Conservation (phyloP, 2,797 vertebrate species). For the Parauchenoglanis punctatus region DNA sequence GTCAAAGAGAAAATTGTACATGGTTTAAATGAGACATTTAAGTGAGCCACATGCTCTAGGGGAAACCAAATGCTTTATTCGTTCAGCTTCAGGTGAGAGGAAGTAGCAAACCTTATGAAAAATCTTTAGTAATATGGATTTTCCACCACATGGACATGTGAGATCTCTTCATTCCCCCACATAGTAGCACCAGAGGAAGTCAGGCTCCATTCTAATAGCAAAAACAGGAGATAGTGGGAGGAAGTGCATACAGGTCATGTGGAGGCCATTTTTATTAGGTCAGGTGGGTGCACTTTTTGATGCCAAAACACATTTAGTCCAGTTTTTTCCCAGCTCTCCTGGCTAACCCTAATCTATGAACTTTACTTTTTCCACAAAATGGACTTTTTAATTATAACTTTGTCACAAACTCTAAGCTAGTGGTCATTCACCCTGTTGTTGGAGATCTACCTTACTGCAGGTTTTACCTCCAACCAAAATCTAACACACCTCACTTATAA, state of each 20-base stretch:
- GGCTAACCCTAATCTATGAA: background rate
- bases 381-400: background rate
- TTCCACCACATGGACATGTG: slow-evolving; percentile 55
- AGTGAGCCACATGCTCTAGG: background rate
- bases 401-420: background rate
- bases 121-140: background rate
- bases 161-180: slow-evolving; percentile 57
- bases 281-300: background rate
- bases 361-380: background rate
- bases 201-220: slow-evolving; percentile 43
- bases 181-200: slow-evolving; percentile 53
- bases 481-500: too few relatives aligned
- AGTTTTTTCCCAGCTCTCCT: too few relatives aligned
- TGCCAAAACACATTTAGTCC: slow-evolving; percentile 8
- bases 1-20: background rate
- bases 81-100: background rate
- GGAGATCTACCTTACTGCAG: too few relatives aligned
- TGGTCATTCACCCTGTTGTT: too few relatives aligned
- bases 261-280: slow-evolving; percentile 61
- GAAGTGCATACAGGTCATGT: slow-evolving; percentile 64
- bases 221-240: slow-evolving; percentile 47
- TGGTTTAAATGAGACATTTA: background rate
- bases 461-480: too few relatives aligned
- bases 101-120: background rate
- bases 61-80: background rate